Evolutionary conservation across 1,140 invertebrate species (phyloP).

Genomic region (Ephestia elutella): DNA sequence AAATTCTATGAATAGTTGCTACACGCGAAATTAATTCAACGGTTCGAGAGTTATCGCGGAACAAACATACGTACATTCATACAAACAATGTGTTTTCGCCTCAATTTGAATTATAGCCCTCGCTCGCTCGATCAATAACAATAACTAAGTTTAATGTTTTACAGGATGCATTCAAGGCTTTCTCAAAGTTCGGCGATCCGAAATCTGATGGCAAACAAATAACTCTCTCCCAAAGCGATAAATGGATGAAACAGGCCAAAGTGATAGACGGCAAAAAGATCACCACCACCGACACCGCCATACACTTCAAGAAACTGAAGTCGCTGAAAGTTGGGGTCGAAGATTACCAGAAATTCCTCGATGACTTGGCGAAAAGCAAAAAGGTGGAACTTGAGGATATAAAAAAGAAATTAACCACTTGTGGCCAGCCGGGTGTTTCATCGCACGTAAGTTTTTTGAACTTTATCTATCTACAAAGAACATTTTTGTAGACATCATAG

Average conservation of each 20-base stretch:
- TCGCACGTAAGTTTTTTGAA: constrained; percentile 48
- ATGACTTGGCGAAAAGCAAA: constrained; percentile 87
- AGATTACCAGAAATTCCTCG: constrained; percentile 88
- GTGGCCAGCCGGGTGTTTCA: constrained; percentile 81
- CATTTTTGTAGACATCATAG: no score
- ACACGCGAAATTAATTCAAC: no score
- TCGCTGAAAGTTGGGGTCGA: constrained; percentile 80
- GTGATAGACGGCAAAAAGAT: constrained; percentile 93
- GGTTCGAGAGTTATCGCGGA: no score
- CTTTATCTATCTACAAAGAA: neutral
- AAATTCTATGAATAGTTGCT: no score
- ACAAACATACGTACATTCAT: no score
- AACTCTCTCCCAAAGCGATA: constrained; percentile 91
- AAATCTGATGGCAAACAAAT: constrained; percentile 91
- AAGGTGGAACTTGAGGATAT: constrained; percentile 84
- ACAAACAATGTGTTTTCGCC: no score
- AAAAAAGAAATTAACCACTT: constrained; percentile 84
- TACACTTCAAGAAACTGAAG: constrained; percentile 92
- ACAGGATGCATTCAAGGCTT: constrained; percentile 77
- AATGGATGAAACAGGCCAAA: constrained; percentile 94
- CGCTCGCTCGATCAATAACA: no score
- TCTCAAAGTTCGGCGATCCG: constrained; percentile 91
- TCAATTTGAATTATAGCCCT: no score
- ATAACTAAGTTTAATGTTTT: constrained; percentile 21
- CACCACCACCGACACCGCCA: constrained; percentile 91